Conservation (phyloP, 2,888 invertebrate genomes). For the Gortyna flavago region DNA sequence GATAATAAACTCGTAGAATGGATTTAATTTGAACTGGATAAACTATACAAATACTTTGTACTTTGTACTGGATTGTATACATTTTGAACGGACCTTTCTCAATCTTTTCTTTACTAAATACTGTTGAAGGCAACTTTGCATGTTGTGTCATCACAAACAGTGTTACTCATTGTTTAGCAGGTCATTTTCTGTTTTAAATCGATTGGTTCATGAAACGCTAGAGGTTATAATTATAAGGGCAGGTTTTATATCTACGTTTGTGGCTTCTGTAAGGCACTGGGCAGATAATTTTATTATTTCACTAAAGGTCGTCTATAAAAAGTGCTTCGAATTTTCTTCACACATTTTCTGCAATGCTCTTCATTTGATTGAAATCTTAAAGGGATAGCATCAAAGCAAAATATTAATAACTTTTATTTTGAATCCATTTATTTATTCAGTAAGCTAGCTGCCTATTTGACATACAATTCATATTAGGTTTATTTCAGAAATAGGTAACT, state of each 20-base stretch:
- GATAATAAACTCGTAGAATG: constrained; percentile 34
- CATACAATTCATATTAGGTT: constrained; percentile 4
- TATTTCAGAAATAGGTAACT: constrained; percentile 9
- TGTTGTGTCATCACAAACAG: constrained; percentile 59
- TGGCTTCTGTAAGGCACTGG: not conserved
- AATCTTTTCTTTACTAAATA: constrained; percentile 17
- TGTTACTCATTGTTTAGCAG: constrained; percentile 45
- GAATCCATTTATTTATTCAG: constrained; percentile 4
- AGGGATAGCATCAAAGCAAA: not conserved
- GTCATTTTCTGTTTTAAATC: constrained; percentile 20
- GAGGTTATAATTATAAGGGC: not conserved
- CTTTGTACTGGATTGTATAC: constrained; percentile 19
- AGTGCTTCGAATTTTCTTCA: not conserved
- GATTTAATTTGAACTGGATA: constrained; percentile 21
- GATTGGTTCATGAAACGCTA: constrained; percentile 6
- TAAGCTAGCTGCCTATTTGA: constrained; percentile 1
- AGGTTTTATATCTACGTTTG: constrained; percentile 6
- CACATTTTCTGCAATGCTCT: not conserved
- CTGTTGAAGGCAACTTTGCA: constrained; percentile 21
- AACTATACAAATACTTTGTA: not conserved
- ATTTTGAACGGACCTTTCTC: not conserved
- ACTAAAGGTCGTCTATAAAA: not conserved
- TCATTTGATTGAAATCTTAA: not conserved
- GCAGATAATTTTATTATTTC: not conserved
- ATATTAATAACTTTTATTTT: constrained; percentile 16